Evolutionary conservation across 2,888 invertebrate species (phyloP).

Genomic region (Mythimna lalbum): DNA sequence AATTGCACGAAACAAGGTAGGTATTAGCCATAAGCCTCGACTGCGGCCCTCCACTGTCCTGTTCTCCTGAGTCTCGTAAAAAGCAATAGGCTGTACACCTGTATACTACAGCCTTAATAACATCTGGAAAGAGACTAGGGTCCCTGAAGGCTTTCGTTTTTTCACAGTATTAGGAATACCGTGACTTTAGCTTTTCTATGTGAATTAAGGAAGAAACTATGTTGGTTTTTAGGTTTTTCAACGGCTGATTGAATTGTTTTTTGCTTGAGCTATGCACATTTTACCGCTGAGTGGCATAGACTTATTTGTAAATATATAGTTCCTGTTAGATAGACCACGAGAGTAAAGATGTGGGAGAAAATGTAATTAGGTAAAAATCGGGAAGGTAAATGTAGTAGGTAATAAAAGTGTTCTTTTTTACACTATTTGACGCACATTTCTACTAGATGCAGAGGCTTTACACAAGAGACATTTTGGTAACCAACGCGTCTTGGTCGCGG

Average conservation of each 20-base stretch:
- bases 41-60: background rate
- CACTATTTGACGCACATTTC: too few relatives aligned
- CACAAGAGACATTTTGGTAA: too few relatives aligned
- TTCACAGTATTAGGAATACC: background rate
- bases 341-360: background rate
- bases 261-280: too few relatives aligned
- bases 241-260: background rate
- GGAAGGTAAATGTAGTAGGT: background rate
- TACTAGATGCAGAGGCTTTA: too few relatives aligned
- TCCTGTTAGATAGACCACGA: background rate
- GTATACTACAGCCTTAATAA: slow-evolving; percentile 46
- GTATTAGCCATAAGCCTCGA: slow-evolving; percentile 28
- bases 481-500: too few relatives aligned
- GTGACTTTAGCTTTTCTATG: slow-evolving; percentile 5
- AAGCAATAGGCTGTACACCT: slow-evolving; percentile 40
- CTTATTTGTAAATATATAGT: background rate
- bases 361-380: background rate
- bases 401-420: too few relatives aligned
- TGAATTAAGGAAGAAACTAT: slow-evolving; percentile 3
- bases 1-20: slow-evolving; percentile 30
- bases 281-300: background rate
- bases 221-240: background rate
- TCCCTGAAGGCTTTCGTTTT: slow-evolving; percentile 29
- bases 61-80: slow-evolving; percentile 50
- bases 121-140: slow-evolving; percentile 30